Base-by-base conservation (phyloP, 2,113 vertebrate genomes). In the Melanocharis versteri region DNA sequence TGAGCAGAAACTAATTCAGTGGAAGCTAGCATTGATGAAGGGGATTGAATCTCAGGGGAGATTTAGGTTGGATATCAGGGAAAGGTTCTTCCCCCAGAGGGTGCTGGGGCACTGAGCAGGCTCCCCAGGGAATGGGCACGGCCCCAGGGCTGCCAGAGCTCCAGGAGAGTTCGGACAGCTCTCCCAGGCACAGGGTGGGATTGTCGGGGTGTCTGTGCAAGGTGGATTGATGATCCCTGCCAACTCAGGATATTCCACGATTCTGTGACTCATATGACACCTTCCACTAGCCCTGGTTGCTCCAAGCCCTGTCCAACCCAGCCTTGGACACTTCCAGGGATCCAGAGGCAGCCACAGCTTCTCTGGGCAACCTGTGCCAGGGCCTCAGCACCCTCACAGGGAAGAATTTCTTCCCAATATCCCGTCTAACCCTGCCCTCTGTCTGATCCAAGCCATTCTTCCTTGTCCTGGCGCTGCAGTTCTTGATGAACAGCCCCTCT, bases 111-210 rank as follows among this genome's bases (percentile, higher is more conserved):
- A 39, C 28, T 82, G 44, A 0, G 0, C 51, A 73, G 51, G 37
- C 13, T 73, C 28, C 15, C 60, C 77, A 73, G 51, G 68, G 33
- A 57, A 66, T 30, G 51, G 60, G 22, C 77, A 58, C 39, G 1
- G 77, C 33, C 44, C 44, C 9, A 0, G 10, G 44, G 68, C 60
- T 81, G 68, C 86, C 60, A 66, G 23, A 66, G 87, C 77, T 66
- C 19, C 68, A 39, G 60, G 44, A 65, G 12, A 0, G 1, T 16
- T 51, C 20, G 45, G 51, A 21, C 13, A n/a, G 1, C 0, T 0
- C 14, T 50, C 9, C 0, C 27, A 39, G 19, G 45, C 21, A 2
- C 64, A 45, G 60, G 8, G 6, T 24, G 44, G 44, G 15, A 8
- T 15, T 66, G 33, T 21, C 58, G 77, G 28, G 37, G 6, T 11